A percentile compares a stretch with the other conserved stretches of the same genome.
phyloP scores from a whole-genome alignment of 92 coral and sea anemone genomes.

The Parazoanthus swiftii region DNA sequence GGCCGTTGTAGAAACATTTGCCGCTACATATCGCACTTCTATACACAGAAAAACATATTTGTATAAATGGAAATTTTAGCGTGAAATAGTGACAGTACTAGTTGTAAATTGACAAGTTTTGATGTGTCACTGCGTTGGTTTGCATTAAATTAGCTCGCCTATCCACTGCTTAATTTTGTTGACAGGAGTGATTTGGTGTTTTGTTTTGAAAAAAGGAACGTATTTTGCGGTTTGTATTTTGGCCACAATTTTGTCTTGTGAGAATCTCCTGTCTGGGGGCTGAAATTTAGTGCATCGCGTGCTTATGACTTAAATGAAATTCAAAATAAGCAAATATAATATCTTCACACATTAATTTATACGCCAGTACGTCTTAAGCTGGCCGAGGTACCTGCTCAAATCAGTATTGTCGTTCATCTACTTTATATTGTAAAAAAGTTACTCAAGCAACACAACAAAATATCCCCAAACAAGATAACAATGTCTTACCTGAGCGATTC shows the following conservation, averaged over 20 bases:
- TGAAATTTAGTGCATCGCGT: not conserved
- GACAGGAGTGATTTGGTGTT: constrained; percentile 9
- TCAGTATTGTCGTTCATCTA: not conserved
- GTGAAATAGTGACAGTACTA: not conserved
- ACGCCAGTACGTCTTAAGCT: not conserved
- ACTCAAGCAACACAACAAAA: constrained; percentile 1
- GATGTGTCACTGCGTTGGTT: not conserved
- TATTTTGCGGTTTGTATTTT: not conserved
- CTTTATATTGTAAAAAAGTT: not conserved
- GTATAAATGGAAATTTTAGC: not conserved
- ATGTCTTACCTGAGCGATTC: constrained; percentile 82
- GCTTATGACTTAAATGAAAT: not conserved
- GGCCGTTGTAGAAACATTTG: constrained; percentile 24
- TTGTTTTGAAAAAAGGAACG: not conserved
- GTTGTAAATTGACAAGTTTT: constrained; percentile 11
- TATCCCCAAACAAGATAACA: not conserved
- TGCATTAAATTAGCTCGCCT: constrained; percentile 1
- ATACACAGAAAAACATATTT: not conserved
- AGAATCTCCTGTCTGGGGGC: not conserved
- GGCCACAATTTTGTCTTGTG: not conserved
- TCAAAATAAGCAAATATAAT: no score
- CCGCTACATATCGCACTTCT: constrained; percentile 9
- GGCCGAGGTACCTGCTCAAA: not conserved
- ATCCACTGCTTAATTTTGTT: constrained; percentile 29
- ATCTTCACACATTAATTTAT: not conserved